These are phyloP conservation scores for Campylomormyrus tamandua DNA, from an alignment of 2,113 vertebrate genomes.

Conservation along the genomic window DNA sequence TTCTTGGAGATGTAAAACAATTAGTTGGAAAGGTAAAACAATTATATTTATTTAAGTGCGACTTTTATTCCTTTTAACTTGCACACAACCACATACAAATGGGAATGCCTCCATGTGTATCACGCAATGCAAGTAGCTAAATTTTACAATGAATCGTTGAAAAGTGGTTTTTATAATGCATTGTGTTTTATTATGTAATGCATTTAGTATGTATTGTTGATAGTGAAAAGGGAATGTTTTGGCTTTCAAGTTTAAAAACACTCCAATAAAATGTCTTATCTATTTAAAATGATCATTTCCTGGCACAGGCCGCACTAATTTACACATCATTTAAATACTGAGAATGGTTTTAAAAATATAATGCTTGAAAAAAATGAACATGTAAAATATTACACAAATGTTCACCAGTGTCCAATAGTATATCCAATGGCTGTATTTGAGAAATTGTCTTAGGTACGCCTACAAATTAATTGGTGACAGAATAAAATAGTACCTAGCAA, in stretches of 20 bases:
- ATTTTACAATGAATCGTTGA: not conserved
- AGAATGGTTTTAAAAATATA: not conserved
- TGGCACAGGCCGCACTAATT: not conserved
- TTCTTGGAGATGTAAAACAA: not conserved
- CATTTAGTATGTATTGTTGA: not conserved
- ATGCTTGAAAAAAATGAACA: not conserved
- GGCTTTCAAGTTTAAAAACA: not conserved
- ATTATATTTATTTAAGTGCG: not conserved
- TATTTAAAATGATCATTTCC: not conserved
- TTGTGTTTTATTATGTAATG: not conserved
- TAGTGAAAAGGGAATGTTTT: not conserved
- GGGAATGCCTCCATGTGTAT: not conserved
- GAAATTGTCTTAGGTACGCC: not conserved
- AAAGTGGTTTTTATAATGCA: not conserved
- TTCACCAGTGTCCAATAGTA: not conserved
- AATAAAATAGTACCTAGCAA: not conserved
- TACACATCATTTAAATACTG: not conserved
- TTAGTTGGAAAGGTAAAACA: not conserved
- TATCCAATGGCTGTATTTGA: not conserved
- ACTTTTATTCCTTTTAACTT: not conserved
- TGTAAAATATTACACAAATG: not conserved
- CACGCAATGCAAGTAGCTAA: not conserved
- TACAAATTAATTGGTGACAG: not conserved
- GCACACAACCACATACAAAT: not conserved
- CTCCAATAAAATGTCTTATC: not conserved